phyloP scores from a whole-genome alignment of 2,797 vertebrate genomes.

The Xerus rutilus region DNA sequence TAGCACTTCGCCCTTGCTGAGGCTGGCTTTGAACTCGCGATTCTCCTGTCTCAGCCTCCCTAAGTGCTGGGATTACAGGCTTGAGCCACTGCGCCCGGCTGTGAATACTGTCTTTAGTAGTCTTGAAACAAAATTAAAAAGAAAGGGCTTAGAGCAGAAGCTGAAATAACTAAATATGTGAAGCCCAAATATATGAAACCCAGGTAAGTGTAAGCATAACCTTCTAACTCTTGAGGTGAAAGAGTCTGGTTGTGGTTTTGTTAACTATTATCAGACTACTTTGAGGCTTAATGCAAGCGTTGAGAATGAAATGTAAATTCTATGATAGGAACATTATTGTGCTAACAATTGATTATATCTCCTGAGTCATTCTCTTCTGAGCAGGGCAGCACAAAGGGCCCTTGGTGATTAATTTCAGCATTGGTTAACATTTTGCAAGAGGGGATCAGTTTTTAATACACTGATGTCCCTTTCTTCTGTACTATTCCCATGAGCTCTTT shows the following conservation, averaged over 20 bases:
- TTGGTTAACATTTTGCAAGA: slow-evolving; percentile 76
- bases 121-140: slow-evolving; percentile 84
- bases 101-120: slow-evolving; percentile 85
- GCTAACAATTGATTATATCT: slow-evolving; percentile 78
- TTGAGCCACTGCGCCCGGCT: no score
- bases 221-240: neutral
- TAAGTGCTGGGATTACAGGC: no score
- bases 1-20: no score
- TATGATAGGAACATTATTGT: slow-evolving; percentile 82
- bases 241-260: slow-evolving; percentile 67
- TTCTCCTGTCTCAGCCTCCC: no score
- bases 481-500: slow-evolving; percentile 17
- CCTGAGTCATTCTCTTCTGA: slow-evolving; percentile 33
- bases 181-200: slow-evolving; percentile 9
- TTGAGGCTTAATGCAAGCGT: slow-evolving; percentile 65
- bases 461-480: slow-evolving; percentile 32
- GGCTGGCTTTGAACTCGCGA: no score
- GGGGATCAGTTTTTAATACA: slow-evolving; percentile 61
- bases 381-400: neutral
- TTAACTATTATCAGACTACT: slow-evolving; percentile 68
- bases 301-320: slow-evolving; percentile 82
- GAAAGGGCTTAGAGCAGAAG: slow-evolving; percentile 62
- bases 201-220: neutral
- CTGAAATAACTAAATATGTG: slow-evolving; percentile 79
- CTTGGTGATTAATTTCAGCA: slow-evolving; percentile 70